Base-by-base conservation (phyloP, 2,797 vertebrate species). In the Sebastes ruberrimus region DNA sequence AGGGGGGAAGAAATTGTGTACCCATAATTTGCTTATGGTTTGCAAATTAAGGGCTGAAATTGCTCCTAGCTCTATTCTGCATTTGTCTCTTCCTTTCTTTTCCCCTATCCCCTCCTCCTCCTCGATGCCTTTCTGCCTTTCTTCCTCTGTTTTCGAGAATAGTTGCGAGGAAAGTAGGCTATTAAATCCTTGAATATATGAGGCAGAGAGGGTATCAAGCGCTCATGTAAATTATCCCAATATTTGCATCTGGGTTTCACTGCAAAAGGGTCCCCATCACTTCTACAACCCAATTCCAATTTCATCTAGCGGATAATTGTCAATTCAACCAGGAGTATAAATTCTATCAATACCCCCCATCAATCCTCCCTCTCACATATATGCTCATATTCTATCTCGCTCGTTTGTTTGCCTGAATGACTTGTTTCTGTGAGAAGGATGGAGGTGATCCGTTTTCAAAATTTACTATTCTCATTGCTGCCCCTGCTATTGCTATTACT, bases 231-330 rank as follows among this genome's bases (percentile, higher is more conserved):
- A 93, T 93, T 80, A 92, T 93, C 46, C 80, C 70, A 91, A 90
- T 90, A 91, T 92, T 93, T 94, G 88, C 91, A 93, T 89, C 64
- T 76, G 55, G 75, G 79, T 86, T 90, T 89, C 74, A 78, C 72
- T 73, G 81, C 81, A 87, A 82, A 86, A 86, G 70, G 61, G 62
- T 83, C 80, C 72, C 69, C 55, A 68, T 27, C 79, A 85, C 73
- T 81, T 86, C 87, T 80, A 84, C 82, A 89, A 82, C 88, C 82
- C 89, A 86, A 91, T 94, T 93, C 84, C 89, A 86, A 80, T 92
- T 95, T 93, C 84, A 87, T 91, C 88, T 71, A 32, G 80, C 57
- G 84, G 80, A 93, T 94, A 90, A 94, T 92, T 93, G 85, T 94
- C 89, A 86, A 89, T 92, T 90, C 87, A 83, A 74, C 67, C 79